Percentiles rank a stretch among this genome's conserved stretches.
phyloP scores from a whole-genome alignment of 2,113 vertebrate species.

The Sander vitreus region DNA sequence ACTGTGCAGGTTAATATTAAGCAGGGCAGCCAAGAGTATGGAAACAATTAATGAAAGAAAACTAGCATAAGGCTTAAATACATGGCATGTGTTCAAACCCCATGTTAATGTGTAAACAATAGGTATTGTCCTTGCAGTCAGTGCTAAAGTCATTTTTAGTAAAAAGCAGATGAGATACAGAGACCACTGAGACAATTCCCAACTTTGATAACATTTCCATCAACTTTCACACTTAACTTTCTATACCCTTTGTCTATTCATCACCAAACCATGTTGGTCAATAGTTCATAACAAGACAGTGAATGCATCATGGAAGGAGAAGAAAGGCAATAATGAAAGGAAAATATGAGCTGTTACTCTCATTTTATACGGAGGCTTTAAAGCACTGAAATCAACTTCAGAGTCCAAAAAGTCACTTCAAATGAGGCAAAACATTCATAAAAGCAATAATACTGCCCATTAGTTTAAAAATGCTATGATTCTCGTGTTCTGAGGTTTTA shows the following conservation, averaged over 20 bases:
- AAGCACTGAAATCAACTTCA: conserved; percentile 40
- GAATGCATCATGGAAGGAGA: conserved; percentile 41
- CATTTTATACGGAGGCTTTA: conserved; percentile 41
- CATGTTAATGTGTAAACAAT: conserved; percentile 24
- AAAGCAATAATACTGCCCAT: conserved; percentile 55
- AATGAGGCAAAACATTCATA: conserved; percentile 75
- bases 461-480: conserved; percentile 56
- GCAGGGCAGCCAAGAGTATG: conserved; percentile 46
- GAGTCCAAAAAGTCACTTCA: conserved; percentile 63
- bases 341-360: conserved; percentile 57
- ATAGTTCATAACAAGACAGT: conserved; percentile 42
- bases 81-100: conserved; percentile 17
- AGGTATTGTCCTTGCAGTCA: conserved; percentile 8
- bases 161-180: conserved; percentile 12
- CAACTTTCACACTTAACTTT: conserved; percentile 27
- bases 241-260: conserved; percentile 6
- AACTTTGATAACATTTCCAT: conserved; percentile 21
- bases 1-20: conserved; percentile 44
- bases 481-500: conserved; percentile 59
- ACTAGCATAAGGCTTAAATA: conserved; percentile 14
- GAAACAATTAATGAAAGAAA: conserved; percentile 54
- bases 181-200: not conserved
- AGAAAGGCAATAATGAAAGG: conserved; percentile 44
- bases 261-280: conserved; percentile 20
- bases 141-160: not conserved